Percentiles rank a stretch among this genome's conserved stretches.
phyloP scores from a whole-genome alignment of 2,113 vertebrate species.

The Percopsis transmontana region DNA sequence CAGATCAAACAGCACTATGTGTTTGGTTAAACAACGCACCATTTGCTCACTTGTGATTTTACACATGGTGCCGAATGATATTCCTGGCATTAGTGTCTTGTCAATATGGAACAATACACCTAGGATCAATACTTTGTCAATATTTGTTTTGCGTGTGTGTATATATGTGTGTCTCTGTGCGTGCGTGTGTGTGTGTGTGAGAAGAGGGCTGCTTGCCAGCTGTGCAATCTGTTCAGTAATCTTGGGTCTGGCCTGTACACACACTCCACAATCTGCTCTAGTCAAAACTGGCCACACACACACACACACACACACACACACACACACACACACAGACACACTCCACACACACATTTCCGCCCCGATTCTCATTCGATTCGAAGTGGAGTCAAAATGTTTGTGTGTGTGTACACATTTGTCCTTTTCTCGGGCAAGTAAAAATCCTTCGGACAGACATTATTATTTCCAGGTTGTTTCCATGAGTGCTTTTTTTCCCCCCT shows the following conservation, averaged over 20 bases:
- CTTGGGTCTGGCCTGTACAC: constrained; percentile 71
- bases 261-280: constrained; percentile 69
- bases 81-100: constrained; percentile 50
- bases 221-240: constrained; percentile 76
- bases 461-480: not conserved
- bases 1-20: constrained; percentile 12
- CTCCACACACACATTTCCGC: not conserved
- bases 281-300: constrained; percentile 41
- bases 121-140: constrained; percentile 70
- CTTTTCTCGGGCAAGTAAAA: not conserved
- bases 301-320: constrained; percentile 2
- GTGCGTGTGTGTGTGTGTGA: constrained; percentile 42
- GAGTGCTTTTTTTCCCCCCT: constrained; percentile 6
- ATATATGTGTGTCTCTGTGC: constrained; percentile 31
- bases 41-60: constrained; percentile 30
- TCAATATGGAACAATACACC: constrained; percentile 63
- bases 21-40: constrained; percentile 20
- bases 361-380: not conserved
- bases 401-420: not conserved
- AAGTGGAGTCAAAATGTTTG: not conserved
- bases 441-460: not conserved
- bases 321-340: constrained; percentile 11
- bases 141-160: constrained; percentile 58
- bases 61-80: constrained; percentile 58
- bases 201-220: constrained; percentile 70